Conservation (phyloP, 2,113 vertebrate species). For the Eublepharis macularius region DNA sequence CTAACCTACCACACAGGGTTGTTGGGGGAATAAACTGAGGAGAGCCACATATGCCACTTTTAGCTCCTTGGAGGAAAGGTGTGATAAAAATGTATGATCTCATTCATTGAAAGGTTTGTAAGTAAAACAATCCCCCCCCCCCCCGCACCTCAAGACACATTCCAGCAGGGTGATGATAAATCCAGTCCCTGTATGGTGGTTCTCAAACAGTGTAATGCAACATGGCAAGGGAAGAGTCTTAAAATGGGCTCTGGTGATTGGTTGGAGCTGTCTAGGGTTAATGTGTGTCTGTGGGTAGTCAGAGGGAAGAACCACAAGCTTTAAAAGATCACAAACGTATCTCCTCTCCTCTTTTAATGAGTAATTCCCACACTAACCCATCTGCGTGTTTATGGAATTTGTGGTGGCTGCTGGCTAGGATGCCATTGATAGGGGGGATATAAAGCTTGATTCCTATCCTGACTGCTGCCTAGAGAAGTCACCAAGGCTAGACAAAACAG, state of each 20-base stretch:
- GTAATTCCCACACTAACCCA: background rate
- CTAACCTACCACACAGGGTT: too few species aligned
- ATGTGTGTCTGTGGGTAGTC: background rate
- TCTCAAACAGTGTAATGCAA: rapidly evolving
- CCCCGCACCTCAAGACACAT: too few species aligned
- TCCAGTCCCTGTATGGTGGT: rapidly evolving
- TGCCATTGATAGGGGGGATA: background rate
- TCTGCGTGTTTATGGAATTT: background rate
- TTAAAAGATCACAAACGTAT: background rate
- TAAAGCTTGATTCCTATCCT: background rate
- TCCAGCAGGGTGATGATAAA: background rate
- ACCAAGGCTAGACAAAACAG: background rate
- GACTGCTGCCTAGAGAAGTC: background rate
- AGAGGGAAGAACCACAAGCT: background rate
- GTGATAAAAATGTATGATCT: too few species aligned
- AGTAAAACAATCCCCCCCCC: slow-evolving; percentile 22
- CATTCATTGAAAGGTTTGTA: slow-evolving; percentile 35
- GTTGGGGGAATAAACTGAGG: too few species aligned
- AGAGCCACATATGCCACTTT: too few species aligned
- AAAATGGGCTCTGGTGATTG: background rate
- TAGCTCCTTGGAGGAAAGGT: too few species aligned
- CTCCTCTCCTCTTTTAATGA: background rate
- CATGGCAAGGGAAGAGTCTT: too few species aligned
- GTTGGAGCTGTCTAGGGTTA: background rate
- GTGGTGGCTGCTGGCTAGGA: background rate